These are phyloP conservation scores for Latrodectus hesperus DNA, from an alignment of 2,888 invertebrate species.

Conservation along the genomic window DNA sequence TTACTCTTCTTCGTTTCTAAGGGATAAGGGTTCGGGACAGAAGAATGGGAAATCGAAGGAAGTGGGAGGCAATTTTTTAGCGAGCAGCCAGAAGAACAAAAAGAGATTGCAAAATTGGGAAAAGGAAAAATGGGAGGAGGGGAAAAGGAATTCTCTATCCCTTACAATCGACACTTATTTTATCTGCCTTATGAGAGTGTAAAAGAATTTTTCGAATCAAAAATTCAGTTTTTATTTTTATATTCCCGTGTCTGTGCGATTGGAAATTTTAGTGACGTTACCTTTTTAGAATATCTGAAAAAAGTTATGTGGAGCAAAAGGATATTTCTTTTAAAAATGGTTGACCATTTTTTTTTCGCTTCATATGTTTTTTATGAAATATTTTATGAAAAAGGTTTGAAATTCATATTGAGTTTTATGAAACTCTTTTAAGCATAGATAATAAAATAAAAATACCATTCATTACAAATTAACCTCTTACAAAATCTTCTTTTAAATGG, in stretches of 20 bases:
- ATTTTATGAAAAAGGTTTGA: no score
- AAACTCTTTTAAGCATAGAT: no score
- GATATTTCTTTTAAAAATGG: constrained; percentile 47
- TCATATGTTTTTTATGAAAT: no score
- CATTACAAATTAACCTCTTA: no score
- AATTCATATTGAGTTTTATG: no score
- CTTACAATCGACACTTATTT: constrained; percentile 63
- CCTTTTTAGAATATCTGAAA: constrained; percentile 9
- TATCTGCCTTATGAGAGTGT: constrained; percentile 67
- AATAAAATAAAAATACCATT: no score
- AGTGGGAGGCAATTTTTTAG: constrained; percentile 67
- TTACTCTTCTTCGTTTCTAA: constrained; percentile 5
- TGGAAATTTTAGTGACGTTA: constrained; percentile 47
- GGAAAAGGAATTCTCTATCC: background rate
- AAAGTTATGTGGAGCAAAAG: constrained; percentile 11
- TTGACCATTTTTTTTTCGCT: no score
- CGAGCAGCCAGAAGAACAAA: constrained; percentile 12
- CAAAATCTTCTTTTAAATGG: no score
- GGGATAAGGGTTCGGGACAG: constrained; percentile 24
- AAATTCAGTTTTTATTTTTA: constrained; percentile 62
- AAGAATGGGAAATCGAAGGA: constrained; percentile 67
- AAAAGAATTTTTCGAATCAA: constrained; percentile 66
- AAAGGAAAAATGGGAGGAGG: constrained; percentile 4
- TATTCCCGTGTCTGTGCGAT: constrained; percentile 35
- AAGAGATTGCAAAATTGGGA: background rate